These are phyloP conservation scores for Papilio polytes DNA, from an alignment of 1,140 invertebrate species.

Conservation along the genomic window DNA sequence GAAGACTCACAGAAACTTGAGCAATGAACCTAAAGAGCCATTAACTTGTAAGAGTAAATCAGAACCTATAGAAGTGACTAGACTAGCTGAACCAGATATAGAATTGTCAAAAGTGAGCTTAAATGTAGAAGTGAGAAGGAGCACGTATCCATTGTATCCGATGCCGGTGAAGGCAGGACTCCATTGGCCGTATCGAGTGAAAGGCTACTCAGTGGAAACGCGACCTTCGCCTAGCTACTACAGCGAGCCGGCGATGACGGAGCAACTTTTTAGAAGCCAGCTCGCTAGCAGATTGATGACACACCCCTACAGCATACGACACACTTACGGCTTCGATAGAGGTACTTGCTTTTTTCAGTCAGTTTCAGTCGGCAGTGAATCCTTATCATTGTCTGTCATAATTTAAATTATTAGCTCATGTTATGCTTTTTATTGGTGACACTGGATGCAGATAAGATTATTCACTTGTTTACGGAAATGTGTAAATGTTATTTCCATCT, in stretches of 20 bases:
- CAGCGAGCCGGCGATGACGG: constrained; percentile 68
- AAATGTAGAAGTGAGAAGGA: constrained; percentile 66
- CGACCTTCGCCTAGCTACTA: constrained; percentile 61
- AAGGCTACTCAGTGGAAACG: constrained; percentile 52
- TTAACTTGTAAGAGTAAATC: constrained; percentile 48
- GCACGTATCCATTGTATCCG: constrained; percentile 69
- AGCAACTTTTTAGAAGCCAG: constrained; percentile 68
- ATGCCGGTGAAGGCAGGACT: constrained; percentile 65
- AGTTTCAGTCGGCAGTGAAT: too few relatives aligned
- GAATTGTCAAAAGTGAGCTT: constrained; percentile 56
- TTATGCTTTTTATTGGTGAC: neutral
- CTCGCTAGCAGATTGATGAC: constrained; percentile 65
- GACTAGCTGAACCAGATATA: constrained; percentile 58
- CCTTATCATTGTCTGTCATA: neutral
- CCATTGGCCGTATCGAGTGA: constrained; percentile 59
- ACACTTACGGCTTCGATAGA: constrained; percentile 71
- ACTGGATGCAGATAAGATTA: neutral
- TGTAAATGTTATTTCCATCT: neutral
- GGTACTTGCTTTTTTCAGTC: constrained; percentile 49
- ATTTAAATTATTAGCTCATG: neutral
- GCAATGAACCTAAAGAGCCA: constrained; percentile 56
- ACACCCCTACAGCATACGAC: constrained; percentile 63
- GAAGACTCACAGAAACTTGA: constrained; percentile 57
- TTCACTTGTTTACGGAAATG: neutral
- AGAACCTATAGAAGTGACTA: constrained; percentile 31